A percentile compares a stretch with the other conserved stretches of the same genome.
These are phyloP conservation scores for Camponotus floridanus DNA, from an alignment of 1,140 invertebrate species.

Conservation along the genomic window DNA sequence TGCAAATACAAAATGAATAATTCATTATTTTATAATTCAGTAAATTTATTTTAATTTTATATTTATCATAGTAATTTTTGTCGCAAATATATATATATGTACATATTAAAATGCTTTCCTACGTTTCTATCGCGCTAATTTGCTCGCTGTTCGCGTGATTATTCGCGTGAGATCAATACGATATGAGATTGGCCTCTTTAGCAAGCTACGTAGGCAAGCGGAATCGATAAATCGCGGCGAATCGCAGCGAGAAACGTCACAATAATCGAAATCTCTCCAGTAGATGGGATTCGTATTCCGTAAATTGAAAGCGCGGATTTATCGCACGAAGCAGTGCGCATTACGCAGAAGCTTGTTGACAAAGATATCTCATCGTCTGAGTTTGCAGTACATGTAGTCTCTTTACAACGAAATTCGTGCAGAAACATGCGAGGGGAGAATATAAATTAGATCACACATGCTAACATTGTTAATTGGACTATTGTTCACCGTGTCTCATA, in stretches of 20 bases:
- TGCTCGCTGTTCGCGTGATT: neutral
- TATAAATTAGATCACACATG: conserved; percentile 40
- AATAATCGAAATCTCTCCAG: conserved; percentile 43
- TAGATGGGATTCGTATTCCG: conserved; percentile 8
- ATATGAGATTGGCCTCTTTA: conserved; percentile 33
- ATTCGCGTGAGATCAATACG: neutral
- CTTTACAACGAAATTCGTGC: conserved; percentile 39
- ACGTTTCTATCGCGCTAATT: neutral
- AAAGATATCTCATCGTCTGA: conserved; percentile 53
- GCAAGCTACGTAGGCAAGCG: neutral
- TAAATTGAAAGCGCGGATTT: conserved; percentile 56
- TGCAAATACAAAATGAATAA: conserved; percentile 17
- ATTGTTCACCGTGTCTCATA: neutral
- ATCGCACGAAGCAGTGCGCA: conserved; percentile 12
- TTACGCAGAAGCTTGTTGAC: conserved; percentile 2
- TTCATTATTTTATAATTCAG: conserved; percentile 4
- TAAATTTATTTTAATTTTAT: neutral
- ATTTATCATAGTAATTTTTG: neutral
- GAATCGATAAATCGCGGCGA: conserved; percentile 44
- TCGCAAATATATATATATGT: neutral
- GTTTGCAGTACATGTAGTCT: conserved; percentile 24
- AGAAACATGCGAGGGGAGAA: neutral
- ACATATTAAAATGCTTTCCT: neutral
- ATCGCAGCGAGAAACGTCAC: neutral
- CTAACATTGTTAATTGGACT: conserved; percentile 38